Evolutionary conservation across 1,140 invertebrate species (phyloP), one percentile per base, ranked within the genome.

Genomic region (Prorops nasuta): DNA sequence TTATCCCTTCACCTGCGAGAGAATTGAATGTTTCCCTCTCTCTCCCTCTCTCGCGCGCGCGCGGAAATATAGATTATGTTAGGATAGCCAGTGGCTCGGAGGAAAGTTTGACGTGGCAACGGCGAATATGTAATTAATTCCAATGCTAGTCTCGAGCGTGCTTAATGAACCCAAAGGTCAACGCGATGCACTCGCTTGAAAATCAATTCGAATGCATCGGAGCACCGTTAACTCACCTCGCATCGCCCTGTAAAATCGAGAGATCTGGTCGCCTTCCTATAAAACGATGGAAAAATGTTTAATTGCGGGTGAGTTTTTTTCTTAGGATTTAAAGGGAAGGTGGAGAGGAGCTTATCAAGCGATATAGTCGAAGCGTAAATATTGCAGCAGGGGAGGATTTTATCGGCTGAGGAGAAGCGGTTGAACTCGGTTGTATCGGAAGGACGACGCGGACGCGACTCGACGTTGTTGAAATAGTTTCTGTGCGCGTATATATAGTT

Each of bases 111-210:
- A 9, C 17, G 17, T 24, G 40, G 6, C 31, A 22, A 49, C 20
- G 38, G 21, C 20, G 8, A 37, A 34, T 37, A 1, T 31, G 54
- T 59, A 53, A 58, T 59, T 59, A 54, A 59, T 58, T 58, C 21
- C 20, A 42, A 44, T 41, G 41, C 17, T 46, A 44, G 40, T 46
- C 51, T 39, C 51, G 34, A 31, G 17, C 16, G 10, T 45, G 56
- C 49, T 57, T 53, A 59, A 59, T 59, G 45, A 59, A 59, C 41
- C 40, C 43, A 44, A 34, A 49, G 48, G 51, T 54, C 51, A 44
- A 39, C 42, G 24, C 21, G 35, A 38, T 21, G 37, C 44, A 45
- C 40, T 43, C 46, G 20, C 22, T 40, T 28, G 35, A 47, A 50
- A 60, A 60, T 49, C 51, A 46, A 60, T 60, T 60, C 54, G 49